phyloP scores from a whole-genome alignment of 2,888 invertebrate genomes.

The Nebria brevicollis region DNA sequence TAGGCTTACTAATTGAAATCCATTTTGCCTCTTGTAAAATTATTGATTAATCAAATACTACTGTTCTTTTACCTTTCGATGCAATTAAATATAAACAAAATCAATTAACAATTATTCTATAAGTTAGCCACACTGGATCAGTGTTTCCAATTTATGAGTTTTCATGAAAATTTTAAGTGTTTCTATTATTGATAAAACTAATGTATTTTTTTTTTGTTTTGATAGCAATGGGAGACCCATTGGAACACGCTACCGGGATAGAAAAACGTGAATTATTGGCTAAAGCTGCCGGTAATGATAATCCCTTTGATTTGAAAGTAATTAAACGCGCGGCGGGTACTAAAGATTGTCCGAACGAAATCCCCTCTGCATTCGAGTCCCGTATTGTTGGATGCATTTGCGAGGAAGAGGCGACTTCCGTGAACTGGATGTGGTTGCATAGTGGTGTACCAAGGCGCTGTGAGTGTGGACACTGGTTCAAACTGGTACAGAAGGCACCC shows the following conservation, averaged over 20 bases:
- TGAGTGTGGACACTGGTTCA: constrained; percentile 97
- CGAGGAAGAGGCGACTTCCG: constrained; percentile 89
- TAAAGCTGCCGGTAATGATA: constrained; percentile 86
- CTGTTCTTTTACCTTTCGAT: not conserved
- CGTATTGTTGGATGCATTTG: constrained; percentile 96
- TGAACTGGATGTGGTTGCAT: constrained; percentile 97
- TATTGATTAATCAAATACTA: not conserved
- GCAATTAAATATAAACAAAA: not conserved
- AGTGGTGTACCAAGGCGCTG: constrained; percentile 90
- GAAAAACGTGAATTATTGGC: constrained; percentile 92
- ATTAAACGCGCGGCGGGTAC: constrained; percentile 83
- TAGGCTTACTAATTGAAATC: too few species aligned
- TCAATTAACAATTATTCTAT: not conserved
- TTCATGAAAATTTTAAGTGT: not conserved
- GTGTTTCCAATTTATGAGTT: not conserved
- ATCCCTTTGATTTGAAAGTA: constrained; percentile 86
- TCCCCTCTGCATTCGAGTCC: constrained; percentile 90
- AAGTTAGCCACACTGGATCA: not conserved
- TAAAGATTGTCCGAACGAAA: constrained; percentile 84
- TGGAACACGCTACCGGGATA: constrained; percentile 93
- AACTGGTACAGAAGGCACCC: constrained; percentile 82
- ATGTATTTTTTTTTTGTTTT: constrained; percentile 46
- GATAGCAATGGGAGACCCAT: constrained; percentile 84
- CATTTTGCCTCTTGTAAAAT: too few species aligned
- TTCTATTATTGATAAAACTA: too few species aligned